Percentiles rank a stretch among this genome's conserved stretches.
These are phyloP conservation scores for Penaeus monodon DNA, from an alignment of 2,888 invertebrate genomes.

Conservation along the genomic window DNA sequence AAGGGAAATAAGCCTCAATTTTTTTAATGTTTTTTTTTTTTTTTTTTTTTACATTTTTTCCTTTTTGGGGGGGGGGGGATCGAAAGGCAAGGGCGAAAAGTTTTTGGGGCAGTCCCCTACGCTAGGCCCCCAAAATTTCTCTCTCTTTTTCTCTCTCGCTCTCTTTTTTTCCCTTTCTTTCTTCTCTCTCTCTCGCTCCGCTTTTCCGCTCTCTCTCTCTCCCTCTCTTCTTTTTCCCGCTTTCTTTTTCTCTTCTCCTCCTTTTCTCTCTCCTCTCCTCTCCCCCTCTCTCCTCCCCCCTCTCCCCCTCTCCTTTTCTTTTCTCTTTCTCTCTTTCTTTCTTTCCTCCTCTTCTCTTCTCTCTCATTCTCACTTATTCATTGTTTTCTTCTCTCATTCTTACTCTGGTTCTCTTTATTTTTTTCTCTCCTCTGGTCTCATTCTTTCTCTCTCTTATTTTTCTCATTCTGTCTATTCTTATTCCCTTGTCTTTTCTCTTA, in stretches of 20 bases:
- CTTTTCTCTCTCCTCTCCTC: background rate
- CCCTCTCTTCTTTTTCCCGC: background rate
- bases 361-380: no score
- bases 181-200: background rate
- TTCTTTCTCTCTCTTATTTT: no score
- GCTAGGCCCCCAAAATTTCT: background rate
- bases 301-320: background rate
- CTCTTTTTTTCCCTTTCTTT: background rate
- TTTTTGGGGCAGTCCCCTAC: background rate
- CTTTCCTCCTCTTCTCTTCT: no score
- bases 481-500: no score
- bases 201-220: background rate
- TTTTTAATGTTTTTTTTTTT: background rate
- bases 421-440: no score
- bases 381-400: no score
- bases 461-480: no score
- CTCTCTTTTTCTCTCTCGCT: background rate
- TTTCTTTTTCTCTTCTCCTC: no score
- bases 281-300: background rate
- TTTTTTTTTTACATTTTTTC: background rate
- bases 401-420: no score
- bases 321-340: background rate
- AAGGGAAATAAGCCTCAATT: background rate
- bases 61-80: background rate
- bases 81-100: background rate